Conservation (phyloP, 2,888 invertebrate species). For the Metellina segmentata region DNA sequence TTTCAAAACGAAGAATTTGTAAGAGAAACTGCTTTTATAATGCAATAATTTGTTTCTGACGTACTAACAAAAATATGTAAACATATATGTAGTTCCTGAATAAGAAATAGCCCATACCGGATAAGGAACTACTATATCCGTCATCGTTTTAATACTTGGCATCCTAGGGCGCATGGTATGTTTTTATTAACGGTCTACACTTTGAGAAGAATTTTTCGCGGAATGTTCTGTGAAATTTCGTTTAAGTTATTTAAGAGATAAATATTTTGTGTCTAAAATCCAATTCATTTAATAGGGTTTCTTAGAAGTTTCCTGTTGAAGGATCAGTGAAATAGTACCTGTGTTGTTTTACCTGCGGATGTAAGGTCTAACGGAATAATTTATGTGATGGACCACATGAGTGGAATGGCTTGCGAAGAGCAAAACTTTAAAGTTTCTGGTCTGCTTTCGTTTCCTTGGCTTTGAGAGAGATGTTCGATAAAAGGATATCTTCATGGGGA, state of each 20-base stretch:
- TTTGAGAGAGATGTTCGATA: too few species aligned
- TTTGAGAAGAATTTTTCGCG: neutral
- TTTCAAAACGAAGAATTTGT: too few species aligned
- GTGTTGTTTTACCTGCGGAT: neutral
- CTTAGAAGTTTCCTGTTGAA: neutral
- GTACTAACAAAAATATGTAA: neutral
- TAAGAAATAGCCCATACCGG: neutral
- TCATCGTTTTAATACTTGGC: neutral
- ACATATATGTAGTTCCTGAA: neutral
- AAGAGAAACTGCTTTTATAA: too few species aligned
- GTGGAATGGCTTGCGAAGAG: neutral
- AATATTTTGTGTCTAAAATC: neutral
- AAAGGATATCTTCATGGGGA: too few species aligned
- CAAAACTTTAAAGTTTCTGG: too few species aligned
- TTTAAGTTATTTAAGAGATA: neutral
- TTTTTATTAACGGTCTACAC: neutral
- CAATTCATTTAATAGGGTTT: neutral
- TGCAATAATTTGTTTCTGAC: too few species aligned
- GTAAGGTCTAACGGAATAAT: neutral
- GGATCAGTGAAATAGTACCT: neutral
- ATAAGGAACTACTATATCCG: neutral
- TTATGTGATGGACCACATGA: neutral
- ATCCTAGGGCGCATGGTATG: neutral
- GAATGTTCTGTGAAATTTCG: neutral
- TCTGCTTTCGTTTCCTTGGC: too few species aligned